Evolutionary conservation across 2,888 invertebrate genomes (phyloP).

Genomic region (Diabrotica balteata): DNA sequence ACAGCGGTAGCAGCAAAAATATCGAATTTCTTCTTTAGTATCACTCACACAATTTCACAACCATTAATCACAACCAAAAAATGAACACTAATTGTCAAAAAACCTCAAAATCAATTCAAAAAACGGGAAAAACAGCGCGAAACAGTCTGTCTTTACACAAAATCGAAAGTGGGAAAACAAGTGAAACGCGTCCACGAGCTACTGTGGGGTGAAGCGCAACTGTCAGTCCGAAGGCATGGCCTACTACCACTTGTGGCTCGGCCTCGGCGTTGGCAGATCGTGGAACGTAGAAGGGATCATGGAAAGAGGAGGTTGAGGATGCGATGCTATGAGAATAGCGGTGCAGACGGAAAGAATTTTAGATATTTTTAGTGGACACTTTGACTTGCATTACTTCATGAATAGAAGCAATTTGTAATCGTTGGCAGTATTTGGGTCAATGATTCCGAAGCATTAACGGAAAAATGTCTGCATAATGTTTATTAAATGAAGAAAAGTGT

Average conservation of each 20-base stretch:
- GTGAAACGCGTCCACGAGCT: slow-evolving; percentile 37
- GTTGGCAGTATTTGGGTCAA: too few relatives aligned
- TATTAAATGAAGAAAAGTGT: too few relatives aligned
- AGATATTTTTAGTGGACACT: background rate
- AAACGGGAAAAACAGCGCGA: slow-evolving; percentile 7
- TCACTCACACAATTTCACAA: slow-evolving; percentile 16
- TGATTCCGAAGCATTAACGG: too few relatives aligned
- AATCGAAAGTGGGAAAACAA: slow-evolving; percentile 40
- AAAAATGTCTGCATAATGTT: too few relatives aligned
- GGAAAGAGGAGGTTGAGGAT: background rate
- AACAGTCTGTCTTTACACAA: slow-evolving; percentile 23
- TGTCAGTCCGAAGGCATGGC: slow-evolving; percentile 48
- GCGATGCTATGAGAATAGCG: slow-evolving; percentile 8
- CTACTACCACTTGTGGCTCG: slow-evolving; percentile 52
- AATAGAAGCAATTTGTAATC: too few relatives aligned
- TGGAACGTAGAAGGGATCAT: slow-evolving; percentile 26
- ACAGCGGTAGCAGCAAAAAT: too few relatives aligned
- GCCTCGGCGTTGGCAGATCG: slow-evolving; percentile 18
- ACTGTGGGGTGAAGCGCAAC: slow-evolving; percentile 42
- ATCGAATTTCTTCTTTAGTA: background rate
- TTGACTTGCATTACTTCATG: background rate
- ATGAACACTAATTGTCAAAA: slow-evolving; percentile 1
- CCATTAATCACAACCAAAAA: slow-evolving; percentile 21
- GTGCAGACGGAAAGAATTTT: slow-evolving; percentile 7
- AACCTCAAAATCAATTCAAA: slow-evolving; percentile 21